phyloP scores from a whole-genome alignment of 64 coral and sea anemone species.

The Platygyra sinensis region DNA sequence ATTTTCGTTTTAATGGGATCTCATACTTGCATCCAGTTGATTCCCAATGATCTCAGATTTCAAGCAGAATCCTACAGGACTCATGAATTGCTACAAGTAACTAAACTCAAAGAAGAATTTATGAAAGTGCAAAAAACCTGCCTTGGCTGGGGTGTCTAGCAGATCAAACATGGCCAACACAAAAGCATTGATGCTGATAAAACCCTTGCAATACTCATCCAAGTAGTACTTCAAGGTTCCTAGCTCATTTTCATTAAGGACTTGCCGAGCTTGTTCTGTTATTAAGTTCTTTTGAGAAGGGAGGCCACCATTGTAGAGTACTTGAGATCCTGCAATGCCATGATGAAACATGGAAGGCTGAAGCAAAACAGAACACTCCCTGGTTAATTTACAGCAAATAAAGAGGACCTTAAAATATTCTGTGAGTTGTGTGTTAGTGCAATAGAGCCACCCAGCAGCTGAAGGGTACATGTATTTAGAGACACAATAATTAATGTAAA shows the following conservation, averaged over 20 bases:
- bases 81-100: background rate
- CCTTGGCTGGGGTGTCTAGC: slow-evolving; percentile 84
- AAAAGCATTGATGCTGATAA: slow-evolving; percentile 68
- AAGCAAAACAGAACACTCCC: background rate
- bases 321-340: slow-evolving; percentile 82
- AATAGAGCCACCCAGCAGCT: too few species aligned
- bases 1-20: too few species aligned
- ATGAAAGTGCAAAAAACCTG: slow-evolving; percentile 2
- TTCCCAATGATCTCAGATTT: too few species aligned
- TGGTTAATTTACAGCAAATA: too few species aligned
- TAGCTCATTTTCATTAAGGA: slow-evolving; percentile 79
- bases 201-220: slow-evolving; percentile 73
- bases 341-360: slow-evolving; percentile 72
- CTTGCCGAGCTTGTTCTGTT: slow-evolving; percentile 76
- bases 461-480: too few species aligned
- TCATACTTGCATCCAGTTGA: too few species aligned
- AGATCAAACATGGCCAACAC: slow-evolving; percentile 87
- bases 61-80: too few species aligned
- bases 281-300: slow-evolving; percentile 83
- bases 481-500: too few species aligned
- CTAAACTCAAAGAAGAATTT: background rate
- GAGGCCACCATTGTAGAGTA: slow-evolving; percentile 78
- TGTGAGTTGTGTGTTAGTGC: too few species aligned
- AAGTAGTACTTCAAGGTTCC: slow-evolving; percentile 83
- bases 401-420: too few species aligned